Evolutionary conservation across 2,113 vertebrate genomes (phyloP).

Genomic region (Spizaetus ornatus): DNA sequence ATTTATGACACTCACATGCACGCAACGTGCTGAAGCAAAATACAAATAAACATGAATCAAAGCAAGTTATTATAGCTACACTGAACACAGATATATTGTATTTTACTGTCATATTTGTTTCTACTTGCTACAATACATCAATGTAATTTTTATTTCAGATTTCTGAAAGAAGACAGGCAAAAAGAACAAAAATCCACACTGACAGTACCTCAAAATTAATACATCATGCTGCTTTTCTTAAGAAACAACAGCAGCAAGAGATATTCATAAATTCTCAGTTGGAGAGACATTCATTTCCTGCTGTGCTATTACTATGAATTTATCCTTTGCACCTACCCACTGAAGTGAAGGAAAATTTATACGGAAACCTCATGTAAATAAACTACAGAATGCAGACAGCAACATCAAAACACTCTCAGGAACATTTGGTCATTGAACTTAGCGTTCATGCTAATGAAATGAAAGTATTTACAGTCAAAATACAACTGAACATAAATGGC

Average conservation of each 20-base stretch:
- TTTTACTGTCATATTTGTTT: background rate
- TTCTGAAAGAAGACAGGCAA: background rate
- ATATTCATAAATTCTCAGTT: background rate
- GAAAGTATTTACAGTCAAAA: background rate
- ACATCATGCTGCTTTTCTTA: background rate
- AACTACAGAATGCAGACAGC: background rate
- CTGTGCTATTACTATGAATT: background rate
- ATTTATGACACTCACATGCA: background rate
- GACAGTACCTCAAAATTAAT: background rate
- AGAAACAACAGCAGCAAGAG: background rate
- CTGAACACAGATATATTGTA: background rate
- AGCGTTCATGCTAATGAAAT: background rate
- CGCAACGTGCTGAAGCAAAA: background rate
- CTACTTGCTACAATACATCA: background rate
- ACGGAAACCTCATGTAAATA: background rate
- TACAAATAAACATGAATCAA: background rate
- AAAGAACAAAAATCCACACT: background rate
- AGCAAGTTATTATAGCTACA: background rate
- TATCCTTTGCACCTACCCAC: background rate
- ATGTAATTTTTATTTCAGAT: background rate
- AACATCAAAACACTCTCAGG: background rate
- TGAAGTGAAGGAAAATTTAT: background rate
- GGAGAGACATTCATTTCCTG: background rate
- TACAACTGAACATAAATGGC: background rate
- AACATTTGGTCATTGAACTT: background rate